A percentile compares a stretch with the other conserved stretches of the same genome.
phyloP scores from a whole-genome alignment of 2,113 vertebrate species.

The Athene cunicularia region DNA sequence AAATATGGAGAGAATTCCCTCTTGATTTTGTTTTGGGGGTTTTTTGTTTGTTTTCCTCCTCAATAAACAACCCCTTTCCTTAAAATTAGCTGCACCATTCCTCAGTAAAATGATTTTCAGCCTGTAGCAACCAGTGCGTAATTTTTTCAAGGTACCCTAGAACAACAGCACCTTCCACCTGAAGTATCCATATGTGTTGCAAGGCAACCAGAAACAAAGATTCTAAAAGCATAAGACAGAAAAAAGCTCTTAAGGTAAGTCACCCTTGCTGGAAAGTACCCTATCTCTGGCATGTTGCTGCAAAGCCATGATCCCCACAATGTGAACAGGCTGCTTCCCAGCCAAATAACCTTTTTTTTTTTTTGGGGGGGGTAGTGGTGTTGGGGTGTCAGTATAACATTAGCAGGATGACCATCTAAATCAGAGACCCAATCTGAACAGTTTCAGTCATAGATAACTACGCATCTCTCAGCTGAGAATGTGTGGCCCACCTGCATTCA shows the following conservation, averaged over 20 bases:
- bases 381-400: not conserved
- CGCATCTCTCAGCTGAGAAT: not conserved
- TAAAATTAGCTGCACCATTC: not conserved
- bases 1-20: not conserved
- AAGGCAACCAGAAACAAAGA: not conserved
- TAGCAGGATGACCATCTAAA: not conserved
- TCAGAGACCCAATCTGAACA: not conserved
- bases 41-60: not conserved
- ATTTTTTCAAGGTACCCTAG: not conserved
- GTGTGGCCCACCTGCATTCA: not conserved
- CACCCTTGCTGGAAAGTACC: not conserved
- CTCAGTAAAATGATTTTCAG: not conserved
- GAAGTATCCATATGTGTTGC: rapidly evolving
- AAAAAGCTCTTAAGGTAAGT: not conserved
- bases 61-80: not conserved
- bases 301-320: rapidly evolving
- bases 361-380: no score
- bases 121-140: not conserved
- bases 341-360: not conserved
- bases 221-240: not conserved
- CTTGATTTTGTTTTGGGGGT: not conserved
- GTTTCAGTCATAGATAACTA: not conserved
- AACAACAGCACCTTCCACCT: not conserved
- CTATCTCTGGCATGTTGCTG: rapidly evolving
- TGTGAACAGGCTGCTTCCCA: not conserved